These are phyloP conservation scores for Parus major DNA, from an alignment of 2,113 vertebrate genomes.

Conservation along the genomic window DNA sequence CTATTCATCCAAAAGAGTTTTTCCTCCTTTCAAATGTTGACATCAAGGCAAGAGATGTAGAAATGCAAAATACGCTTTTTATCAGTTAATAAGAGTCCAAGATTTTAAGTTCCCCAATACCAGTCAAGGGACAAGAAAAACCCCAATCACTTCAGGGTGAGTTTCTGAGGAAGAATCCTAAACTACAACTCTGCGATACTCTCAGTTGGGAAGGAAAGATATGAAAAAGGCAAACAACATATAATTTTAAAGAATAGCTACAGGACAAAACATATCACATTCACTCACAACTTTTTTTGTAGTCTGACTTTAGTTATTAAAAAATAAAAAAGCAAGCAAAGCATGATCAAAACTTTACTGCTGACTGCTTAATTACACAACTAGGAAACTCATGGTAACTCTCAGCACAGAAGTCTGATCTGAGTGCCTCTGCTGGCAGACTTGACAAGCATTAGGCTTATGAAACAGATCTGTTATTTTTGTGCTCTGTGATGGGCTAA, in stretches of 20 bases:
- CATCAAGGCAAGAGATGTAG: not conserved
- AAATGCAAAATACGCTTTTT: not conserved
- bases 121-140: not conserved
- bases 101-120: not conserved
- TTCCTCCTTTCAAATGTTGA: not conserved
- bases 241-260: not conserved
- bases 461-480: not conserved
- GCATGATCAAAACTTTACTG: not conserved
- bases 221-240: not conserved
- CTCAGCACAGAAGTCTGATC: not conserved
- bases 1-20: not conserved
- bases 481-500: not conserved
- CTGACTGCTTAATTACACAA: not conserved
- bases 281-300: not conserved
- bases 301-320: not conserved
- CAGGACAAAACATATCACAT: not conserved
- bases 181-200: not conserved
- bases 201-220: not conserved
- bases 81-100: not conserved
- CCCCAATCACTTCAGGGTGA: not conserved
- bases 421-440: not conserved
- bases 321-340: not conserved
- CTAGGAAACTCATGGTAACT: not conserved
- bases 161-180: not conserved
- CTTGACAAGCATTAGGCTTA: not conserved